Evolutionary conservation across 2,113 vertebrate genomes (phyloP), one percentile per base, ranked within the genome.

Genomic region (Lichenostomus cassidix): DNA sequence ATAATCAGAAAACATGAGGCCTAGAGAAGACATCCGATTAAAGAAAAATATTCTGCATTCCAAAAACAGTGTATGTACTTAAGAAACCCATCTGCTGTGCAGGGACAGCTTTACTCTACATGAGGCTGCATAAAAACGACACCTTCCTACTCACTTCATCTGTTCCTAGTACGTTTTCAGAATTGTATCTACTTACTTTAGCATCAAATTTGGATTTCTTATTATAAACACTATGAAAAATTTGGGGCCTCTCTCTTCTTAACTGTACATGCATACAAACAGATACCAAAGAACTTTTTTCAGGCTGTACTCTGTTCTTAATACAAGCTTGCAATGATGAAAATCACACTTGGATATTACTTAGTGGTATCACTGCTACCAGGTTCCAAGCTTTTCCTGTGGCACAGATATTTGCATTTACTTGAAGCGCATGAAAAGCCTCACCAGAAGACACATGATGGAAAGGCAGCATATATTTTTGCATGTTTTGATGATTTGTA

Each of bases 71-170:
- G 17, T 87, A 83, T 65, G 81, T 53, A 87, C 87, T 95, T 95
- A 83, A 81, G 70, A 85, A 94, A 93, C 52, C 94, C 94, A 95
- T 94, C 90, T 97, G 94, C 87, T 95, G 42, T 28, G 56, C 78
- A 94, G 50, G 70, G 73, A 92, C 71, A 87, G 87, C 85, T 95
- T 95, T 95, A 90, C 63, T 86, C 67, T 63, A 74, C 84, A 89
- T 31, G 50, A 95, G 63, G 60, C 82, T 95, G 79, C 76, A 87
- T 47, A 94, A 90, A 93, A 91, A 44, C 0, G 11, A 83, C 94
- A 95, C 91, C 90, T 94, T 94, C 95, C 95, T 94, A 95, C 95
- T 96, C 91, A 67, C 89, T 89, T 94, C 94, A 95, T 96, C 89
- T 96, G 93, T 80, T 95, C 91, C 93, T 88, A 84, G 27, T 65